Percentiles rank a stretch among this genome's conserved stretches.
Evolutionary conservation across 2,113 vertebrate species (phyloP).

Genomic region (Eubucco bourcierii): DNA sequence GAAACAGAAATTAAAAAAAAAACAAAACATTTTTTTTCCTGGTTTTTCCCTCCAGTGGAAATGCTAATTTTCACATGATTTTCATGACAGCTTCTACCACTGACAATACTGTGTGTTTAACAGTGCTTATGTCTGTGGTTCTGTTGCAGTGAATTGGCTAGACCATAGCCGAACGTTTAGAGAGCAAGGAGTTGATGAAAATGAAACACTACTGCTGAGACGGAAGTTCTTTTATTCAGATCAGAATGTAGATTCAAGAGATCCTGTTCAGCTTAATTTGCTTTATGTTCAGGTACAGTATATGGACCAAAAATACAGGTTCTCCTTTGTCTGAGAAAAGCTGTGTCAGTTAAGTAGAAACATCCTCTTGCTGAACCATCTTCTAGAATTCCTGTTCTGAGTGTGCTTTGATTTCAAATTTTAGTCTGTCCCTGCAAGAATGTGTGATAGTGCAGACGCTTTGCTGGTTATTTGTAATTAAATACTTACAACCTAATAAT

Average conservation of each 20-base stretch:
- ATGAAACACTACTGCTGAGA: slow-evolving; percentile 89
- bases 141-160: slow-evolving; percentile 92
- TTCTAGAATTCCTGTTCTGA: neutral
- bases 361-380: neutral
- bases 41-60: neutral
- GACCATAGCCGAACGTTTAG: slow-evolving; percentile 97
- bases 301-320: neutral
- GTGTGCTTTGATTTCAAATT: neutral
- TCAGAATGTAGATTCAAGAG: slow-evolving; percentile 97
- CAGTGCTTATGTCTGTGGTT: neutral
- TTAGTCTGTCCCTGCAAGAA: neutral
- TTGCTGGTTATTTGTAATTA: neutral
- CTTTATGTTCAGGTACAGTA: slow-evolving; percentile 93
- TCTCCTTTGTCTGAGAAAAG: neutral
- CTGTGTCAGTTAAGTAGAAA: neutral
- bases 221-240: slow-evolving; percentile 99
- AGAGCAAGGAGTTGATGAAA: slow-evolving; percentile 97
- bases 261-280: slow-evolving; percentile 96
- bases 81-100: neutral
- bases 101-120: neutral
- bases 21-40: neutral
- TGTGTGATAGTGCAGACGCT: neutral
- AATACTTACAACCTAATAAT: neutral
- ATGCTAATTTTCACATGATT: neutral
- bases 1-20: neutral